Percentiles rank a stretch among this genome's conserved stretches.
Conservation (phyloP, 2,888 invertebrate genomes). For the Drosophila yooni region DNA sequence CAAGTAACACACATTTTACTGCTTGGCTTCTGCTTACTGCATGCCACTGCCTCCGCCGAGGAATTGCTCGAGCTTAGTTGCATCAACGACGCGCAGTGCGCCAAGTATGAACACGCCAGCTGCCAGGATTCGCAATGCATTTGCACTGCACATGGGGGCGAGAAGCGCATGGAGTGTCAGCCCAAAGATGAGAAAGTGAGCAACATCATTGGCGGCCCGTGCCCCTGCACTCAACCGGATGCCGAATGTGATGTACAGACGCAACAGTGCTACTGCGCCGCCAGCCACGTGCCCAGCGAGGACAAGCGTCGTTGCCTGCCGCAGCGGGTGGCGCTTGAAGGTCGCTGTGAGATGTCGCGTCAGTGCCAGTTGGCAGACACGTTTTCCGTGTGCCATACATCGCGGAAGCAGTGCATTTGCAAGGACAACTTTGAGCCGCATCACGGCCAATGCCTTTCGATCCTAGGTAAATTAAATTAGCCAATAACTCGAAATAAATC, state of each 20-base stretch:
- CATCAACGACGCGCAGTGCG: slow-evolving; percentile 65
- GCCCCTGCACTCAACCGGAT: slow-evolving; percentile 74
- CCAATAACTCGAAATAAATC: neutral
- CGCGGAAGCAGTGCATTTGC: slow-evolving; percentile 68
- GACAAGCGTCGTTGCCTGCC: slow-evolving; percentile 81
- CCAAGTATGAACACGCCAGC: slow-evolving; percentile 55
- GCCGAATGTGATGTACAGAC: slow-evolving; percentile 68
- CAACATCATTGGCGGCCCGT: slow-evolving; percentile 82
- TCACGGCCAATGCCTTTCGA: slow-evolving; percentile 67
- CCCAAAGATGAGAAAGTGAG: slow-evolving; percentile 72
- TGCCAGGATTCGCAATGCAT: slow-evolving; percentile 67
- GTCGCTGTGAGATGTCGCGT: slow-evolving; percentile 69
- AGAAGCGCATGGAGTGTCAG: slow-evolving; percentile 58
- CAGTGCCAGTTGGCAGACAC: slow-evolving; percentile 75
- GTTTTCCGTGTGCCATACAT: slow-evolving; percentile 71
- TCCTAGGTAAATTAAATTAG: slow-evolving; percentile 61
- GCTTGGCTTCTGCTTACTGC: slow-evolving; percentile 2
- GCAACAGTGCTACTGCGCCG: slow-evolving; percentile 75
- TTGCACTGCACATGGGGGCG: slow-evolving; percentile 58
- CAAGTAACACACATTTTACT: slow-evolving; percentile 1
- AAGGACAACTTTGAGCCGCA: slow-evolving; percentile 62
- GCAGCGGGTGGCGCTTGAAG: slow-evolving; percentile 59
- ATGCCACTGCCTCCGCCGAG: slow-evolving; percentile 7
- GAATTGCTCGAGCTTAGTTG: slow-evolving; percentile 79
- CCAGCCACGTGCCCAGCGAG: slow-evolving; percentile 64